These are phyloP conservation scores for Caenorhabditis sp. DNA, from an alignment of 2,888 invertebrate genomes.

Conservation along the genomic window DNA sequence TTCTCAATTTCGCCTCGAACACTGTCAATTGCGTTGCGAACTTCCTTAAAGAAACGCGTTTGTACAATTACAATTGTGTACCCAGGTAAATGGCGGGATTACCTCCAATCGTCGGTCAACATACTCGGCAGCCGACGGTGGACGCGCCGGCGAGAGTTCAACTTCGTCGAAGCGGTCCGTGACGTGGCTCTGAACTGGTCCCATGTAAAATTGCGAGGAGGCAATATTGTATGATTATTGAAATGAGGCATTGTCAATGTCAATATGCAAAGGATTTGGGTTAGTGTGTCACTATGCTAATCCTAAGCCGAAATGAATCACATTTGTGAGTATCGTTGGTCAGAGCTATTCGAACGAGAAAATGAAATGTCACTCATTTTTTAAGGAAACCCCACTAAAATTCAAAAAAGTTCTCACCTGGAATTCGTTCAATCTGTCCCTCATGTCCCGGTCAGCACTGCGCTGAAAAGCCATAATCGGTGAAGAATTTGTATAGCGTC, in stretches of 20 bases:
- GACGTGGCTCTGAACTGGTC: constrained; percentile 63
- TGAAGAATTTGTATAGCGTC: constrained; percentile 6
- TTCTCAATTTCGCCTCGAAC: constrained; percentile 63
- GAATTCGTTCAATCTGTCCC: constrained; percentile 62
- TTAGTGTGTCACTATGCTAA: constrained; percentile 27
- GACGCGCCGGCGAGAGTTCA: constrained; percentile 62
- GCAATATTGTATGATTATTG: background rate
- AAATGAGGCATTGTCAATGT: background rate
- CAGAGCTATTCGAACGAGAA: too few species aligned
- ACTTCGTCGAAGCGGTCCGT: constrained; percentile 71
- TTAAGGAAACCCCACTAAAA: background rate
- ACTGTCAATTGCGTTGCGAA: constrained; percentile 53
- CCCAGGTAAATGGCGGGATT: constrained; percentile 3
- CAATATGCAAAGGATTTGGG: constrained; percentile 25
- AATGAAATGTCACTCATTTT: background rate
- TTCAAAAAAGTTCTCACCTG: constrained; percentile 52
- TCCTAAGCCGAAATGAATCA: too few species aligned
- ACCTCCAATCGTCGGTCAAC: constrained; percentile 63
- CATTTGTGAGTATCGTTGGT: too few species aligned
- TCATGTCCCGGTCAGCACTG: constrained; percentile 52
- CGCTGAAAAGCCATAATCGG: constrained; percentile 51
- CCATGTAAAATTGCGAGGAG: constrained; percentile 1
- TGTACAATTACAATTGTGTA: background rate
- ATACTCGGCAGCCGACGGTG: constrained; percentile 61
- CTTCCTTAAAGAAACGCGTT: constrained; percentile 40